These are phyloP conservation scores for Caretta caretta DNA, from an alignment of 2,113 vertebrate genomes.

Conservation along the genomic window DNA sequence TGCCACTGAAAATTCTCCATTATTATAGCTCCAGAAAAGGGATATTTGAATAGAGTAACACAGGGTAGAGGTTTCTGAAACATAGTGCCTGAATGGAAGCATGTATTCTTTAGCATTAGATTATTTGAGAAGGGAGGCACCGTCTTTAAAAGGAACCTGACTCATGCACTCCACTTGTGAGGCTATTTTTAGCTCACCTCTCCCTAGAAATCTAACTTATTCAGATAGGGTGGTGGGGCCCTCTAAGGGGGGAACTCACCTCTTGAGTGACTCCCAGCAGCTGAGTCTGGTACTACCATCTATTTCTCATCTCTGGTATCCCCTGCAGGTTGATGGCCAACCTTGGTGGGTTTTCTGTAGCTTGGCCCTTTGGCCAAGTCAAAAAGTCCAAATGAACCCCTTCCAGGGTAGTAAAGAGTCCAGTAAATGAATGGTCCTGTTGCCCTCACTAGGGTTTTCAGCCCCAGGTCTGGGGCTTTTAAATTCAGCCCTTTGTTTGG, in stretches of 20 bases:
- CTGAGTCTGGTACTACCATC: background rate
- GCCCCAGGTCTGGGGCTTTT: background rate
- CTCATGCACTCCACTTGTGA: background rate
- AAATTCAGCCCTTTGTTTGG: background rate
- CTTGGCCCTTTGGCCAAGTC: background rate
- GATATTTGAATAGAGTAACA: background rate
- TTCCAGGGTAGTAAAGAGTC: background rate
- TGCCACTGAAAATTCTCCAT: constrained; percentile 32
- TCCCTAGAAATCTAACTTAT: background rate
- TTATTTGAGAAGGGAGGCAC: background rate
- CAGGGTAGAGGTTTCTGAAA: background rate
- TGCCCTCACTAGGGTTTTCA: background rate
- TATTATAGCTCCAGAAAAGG: constrained; percentile 24
- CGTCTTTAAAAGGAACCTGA: background rate
- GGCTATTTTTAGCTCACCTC: background rate
- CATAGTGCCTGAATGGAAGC: background rate
- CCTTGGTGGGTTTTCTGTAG: background rate
- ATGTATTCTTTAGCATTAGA: background rate
- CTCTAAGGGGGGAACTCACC: no score
- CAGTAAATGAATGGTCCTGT: background rate
- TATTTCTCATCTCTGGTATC: background rate
- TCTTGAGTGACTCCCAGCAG: background rate
- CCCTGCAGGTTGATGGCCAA: background rate
- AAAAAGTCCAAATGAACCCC: background rate
- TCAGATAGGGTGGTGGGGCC: background rate